Percentiles rank a stretch among this genome's conserved stretches.
Conservation (phyloP, 2,888 invertebrate species). For the Eudemis profundana region DNA sequence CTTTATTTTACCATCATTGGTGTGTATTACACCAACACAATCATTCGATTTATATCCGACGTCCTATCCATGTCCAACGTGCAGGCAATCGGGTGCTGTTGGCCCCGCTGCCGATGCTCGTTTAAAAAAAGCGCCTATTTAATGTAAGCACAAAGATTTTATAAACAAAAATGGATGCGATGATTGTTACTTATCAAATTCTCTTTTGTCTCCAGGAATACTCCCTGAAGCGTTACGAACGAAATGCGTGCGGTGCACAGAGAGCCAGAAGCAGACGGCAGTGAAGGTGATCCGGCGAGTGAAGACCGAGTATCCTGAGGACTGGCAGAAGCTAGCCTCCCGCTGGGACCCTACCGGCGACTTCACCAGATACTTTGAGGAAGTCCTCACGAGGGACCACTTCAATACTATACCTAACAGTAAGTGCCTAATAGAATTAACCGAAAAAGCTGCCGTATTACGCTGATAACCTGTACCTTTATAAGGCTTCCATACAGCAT, state of each 20-base stretch:
- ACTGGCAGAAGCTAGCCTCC: conserved; percentile 88
- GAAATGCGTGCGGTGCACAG: conserved; percentile 88
- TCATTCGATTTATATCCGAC: no score
- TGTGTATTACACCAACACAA: no score
- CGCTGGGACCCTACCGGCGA: conserved; percentile 90
- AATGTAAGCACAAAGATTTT: no score
- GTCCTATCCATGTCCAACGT: no score
- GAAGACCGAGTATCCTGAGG: conserved; percentile 86
- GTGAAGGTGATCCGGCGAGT: conserved; percentile 89
- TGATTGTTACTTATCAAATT: conserved; percentile 5
- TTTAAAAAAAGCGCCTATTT: no score
- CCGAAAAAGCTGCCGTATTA: no score
- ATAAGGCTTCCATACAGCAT: no score
- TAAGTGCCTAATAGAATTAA: conserved; percentile 21
- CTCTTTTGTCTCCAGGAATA: conserved; percentile 79
- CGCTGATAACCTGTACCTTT: no score
- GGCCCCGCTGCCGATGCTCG: no score
- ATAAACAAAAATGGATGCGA: no score
- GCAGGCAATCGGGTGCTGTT: no score
- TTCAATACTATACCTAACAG: conserved; percentile 70
- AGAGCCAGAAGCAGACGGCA: conserved; percentile 87
- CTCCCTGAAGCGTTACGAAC: conserved; percentile 89
- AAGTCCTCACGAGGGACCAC: conserved; percentile 70
- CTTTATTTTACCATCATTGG: no score
- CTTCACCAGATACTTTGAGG: conserved; percentile 80